Base-by-base conservation (phyloP, 2,888 invertebrate species). In the Drosophila sordidula region DNA sequence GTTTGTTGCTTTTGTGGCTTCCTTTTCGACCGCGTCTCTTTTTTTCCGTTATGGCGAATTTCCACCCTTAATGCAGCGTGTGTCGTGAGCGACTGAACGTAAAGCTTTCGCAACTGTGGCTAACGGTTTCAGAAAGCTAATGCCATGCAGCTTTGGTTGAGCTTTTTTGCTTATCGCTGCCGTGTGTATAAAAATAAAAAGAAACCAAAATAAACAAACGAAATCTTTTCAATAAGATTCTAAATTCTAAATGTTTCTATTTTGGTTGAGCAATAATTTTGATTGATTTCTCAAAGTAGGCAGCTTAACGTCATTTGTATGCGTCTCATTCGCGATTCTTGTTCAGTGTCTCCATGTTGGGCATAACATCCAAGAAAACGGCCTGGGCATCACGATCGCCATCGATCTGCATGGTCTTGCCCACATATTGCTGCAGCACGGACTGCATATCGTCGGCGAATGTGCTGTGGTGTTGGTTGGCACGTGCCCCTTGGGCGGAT, bases 361-460 rank as follows among this genome's bases (percentile, higher is more conserved):
- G 89, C 72, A 93, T 92, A 25, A 96, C 96, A 86, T 97, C 95
- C 0, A 84, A 92, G 90, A 97, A 98, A 87, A 98, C 96, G 6
- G 93, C 94, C 61, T 97, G 96, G 0, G 96, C 94, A 0, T 93
- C 80, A 55, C 95, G 94, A 90, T 97, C 96, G 0, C 97, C 97
- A 86, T 96, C 94, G 87, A 98, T 95, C 96, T 97, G 92, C 89
- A 95, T 94, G 16, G 96, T 94, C 92, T 97, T 96, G 32, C 93
- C 92, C 38, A 94, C 93, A 92, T 98, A 99, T 90, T 96, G 95
- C 25, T 95, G 94, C 41, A 98, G 93, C 57, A 99, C 97, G 68
- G 95, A 95, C 65, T 96, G 95, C 73, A 98, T 97, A 92, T 97
- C 95, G n/a, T 94, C 94, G 89, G 96, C 95, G 93, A 99, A 99